These are phyloP conservation scores for Clangula hyemalis DNA, from an alignment of 2,797 vertebrate species.

Conservation along the genomic window DNA sequence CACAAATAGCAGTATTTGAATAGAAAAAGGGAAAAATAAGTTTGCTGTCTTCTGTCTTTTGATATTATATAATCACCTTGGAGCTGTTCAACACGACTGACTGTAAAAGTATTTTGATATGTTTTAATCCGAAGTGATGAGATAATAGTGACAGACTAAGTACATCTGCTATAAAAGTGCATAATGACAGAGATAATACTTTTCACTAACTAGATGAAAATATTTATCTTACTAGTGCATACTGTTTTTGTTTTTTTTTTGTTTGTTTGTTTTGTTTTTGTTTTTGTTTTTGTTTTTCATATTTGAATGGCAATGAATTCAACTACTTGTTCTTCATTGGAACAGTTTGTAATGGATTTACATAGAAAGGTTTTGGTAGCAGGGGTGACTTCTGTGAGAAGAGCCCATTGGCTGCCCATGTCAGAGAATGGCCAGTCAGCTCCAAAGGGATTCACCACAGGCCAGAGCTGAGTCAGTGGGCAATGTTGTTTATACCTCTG, in stretches of 20 bases:
- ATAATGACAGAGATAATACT: not conserved
- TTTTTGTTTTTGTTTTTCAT: not conserved
- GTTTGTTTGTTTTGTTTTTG: no score
- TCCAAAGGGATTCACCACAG: no score
- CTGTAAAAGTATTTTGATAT: not conserved
- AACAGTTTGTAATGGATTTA: not conserved
- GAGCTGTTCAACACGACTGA: not conserved
- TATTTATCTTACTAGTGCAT: not conserved
- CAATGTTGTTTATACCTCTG: no score
- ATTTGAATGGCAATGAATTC: not conserved
- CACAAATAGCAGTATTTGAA: not conserved
- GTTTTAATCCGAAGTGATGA: not conserved
- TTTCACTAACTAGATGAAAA: not conserved
- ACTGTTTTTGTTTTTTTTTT: not conserved
- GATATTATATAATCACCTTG: rapidly evolving
- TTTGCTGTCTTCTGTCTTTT: not conserved
- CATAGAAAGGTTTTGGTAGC: no score
- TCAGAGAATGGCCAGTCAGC: no score
- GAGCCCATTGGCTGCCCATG: no score
- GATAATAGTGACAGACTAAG: not conserved
- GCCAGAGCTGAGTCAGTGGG: no score
- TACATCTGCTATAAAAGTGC: not conserved
- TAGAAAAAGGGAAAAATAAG: not conserved
- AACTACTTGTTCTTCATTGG: not conserved
- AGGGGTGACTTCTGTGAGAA: no score